Conservation (phyloP, 1,140 invertebrate genomes). For the Ooceraea biroi region DNA sequence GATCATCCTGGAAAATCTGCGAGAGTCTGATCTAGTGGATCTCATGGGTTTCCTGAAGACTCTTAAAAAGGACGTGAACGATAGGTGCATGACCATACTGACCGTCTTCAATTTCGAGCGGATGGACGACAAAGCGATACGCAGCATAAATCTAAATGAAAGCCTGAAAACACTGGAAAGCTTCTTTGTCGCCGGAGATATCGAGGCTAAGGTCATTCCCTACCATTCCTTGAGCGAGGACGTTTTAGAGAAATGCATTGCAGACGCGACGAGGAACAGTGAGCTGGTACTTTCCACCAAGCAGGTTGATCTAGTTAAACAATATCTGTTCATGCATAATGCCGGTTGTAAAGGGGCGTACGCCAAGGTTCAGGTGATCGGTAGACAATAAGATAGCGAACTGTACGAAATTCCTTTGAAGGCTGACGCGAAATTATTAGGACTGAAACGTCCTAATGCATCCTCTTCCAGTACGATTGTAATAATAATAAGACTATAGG, state of each 20-base stretch:
- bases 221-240: constrained; percentile 72
- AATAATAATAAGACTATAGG: neutral
- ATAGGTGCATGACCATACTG: constrained; percentile 75
- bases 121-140: constrained; percentile 65
- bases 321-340: constrained; percentile 68
- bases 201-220: constrained; percentile 69
- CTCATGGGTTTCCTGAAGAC: constrained; percentile 59
- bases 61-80: constrained; percentile 50
- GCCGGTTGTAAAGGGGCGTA: constrained; percentile 84
- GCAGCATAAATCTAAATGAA: constrained; percentile 68
- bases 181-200: constrained; percentile 60
- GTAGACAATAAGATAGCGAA: constrained; percentile 30
- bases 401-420: neutral
- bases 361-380: constrained; percentile 79
- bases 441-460: neutral
- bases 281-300: constrained; percentile 65
- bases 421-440: neutral
- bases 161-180: constrained; percentile 65
- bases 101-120: constrained; percentile 79
- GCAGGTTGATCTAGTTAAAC: constrained; percentile 73
- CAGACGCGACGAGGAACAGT: constrained; percentile 69
- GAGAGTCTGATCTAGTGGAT: constrained; percentile 67
- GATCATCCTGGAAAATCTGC: constrained; percentile 80
- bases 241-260: constrained; percentile 78
- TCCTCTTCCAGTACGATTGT: neutral